Evolutionary conservation across 1,140 invertebrate species (phyloP), one percentile per base, ranked within the genome.

Genomic region (Atta colombica): DNA sequence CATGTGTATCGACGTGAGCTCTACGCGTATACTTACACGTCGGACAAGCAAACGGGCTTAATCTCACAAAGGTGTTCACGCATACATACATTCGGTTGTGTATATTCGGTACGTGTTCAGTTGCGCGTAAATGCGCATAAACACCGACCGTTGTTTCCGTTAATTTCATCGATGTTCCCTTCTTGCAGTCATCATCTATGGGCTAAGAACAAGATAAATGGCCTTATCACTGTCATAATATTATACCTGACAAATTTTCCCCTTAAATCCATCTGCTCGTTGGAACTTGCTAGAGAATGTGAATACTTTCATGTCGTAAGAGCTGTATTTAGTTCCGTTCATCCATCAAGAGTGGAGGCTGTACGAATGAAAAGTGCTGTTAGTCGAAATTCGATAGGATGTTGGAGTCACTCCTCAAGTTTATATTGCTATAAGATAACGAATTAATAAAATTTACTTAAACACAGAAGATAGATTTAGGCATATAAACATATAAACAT

Each of bases 181-280:
- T 39, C 51, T 85, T 55, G 74, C 86, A 75, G 90, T 92, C 89
- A 93, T 91, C 91, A 93, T 92, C 91, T 87, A 92, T 92, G 92
- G 88, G 82, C 88, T 91, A 89, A 88, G 85, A 89, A 88, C 90
- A 92, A 92, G 92, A 93, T 90, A 90, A 93, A 93, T 93, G 88
- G 87, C 80, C 84, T 66, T 35, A 66, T 85, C 53, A 4, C 84
- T 72, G 45, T 51, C 77, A 71, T 77, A 77, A 85, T 65, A 68
- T 87, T 53, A 31, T 3, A 82, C 49, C 69, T n/a, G 69, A 61
- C 61, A 84, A 87, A 68, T 84, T 87, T 84, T 90, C 82, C 78
- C n/a, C 21, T 25, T 53, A 35, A 51, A 69, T 4, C 18, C 58
- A 16, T 45, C 18, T 51, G 49, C 14, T 68, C 55, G 28, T 53